A percentile compares a stretch with the other conserved stretches of the same genome.
Conservation (phyloP, 2,113 vertebrate species). For the Mormyrus iriodes region DNA sequence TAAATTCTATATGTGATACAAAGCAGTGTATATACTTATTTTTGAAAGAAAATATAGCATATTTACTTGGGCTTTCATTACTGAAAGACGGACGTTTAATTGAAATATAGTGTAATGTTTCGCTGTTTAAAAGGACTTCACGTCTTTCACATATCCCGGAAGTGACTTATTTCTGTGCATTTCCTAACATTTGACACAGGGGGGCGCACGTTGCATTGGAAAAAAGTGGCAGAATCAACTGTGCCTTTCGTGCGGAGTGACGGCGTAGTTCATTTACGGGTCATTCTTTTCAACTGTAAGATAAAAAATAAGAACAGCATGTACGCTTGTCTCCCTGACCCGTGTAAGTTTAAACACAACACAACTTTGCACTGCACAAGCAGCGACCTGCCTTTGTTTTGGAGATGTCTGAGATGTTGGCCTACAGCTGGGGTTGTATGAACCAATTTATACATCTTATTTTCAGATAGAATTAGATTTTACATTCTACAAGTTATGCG, state of each 20-base stretch:
- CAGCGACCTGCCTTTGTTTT: background rate
- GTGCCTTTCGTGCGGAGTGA: background rate
- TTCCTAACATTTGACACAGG: slow-evolving; percentile 1
- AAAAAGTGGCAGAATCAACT: background rate
- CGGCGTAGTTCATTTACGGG: slow-evolving; percentile 22
- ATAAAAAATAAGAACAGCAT: slow-evolving; percentile 10
- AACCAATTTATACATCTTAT: background rate
- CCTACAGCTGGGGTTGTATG: background rate
- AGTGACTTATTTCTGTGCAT: background rate
- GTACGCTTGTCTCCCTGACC: background rate
- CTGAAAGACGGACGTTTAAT: background rate
- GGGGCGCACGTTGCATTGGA: background rate
- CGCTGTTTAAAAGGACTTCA: background rate
- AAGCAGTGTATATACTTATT: background rate
- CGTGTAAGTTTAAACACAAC: background rate
- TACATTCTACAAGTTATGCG: background rate
- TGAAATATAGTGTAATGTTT: background rate
- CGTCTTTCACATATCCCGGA: background rate
- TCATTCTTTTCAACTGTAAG: slow-evolving; percentile 9
- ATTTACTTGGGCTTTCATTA: background rate
- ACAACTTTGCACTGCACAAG: background rate
- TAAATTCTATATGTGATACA: background rate
- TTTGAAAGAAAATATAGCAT: background rate
- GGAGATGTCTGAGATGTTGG: background rate
- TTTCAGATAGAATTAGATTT: background rate